Evolutionary conservation across 1,140 invertebrate species (phyloP), one percentile per base, ranked within the genome.

Genomic region (Trachelipus rathkii): DNA sequence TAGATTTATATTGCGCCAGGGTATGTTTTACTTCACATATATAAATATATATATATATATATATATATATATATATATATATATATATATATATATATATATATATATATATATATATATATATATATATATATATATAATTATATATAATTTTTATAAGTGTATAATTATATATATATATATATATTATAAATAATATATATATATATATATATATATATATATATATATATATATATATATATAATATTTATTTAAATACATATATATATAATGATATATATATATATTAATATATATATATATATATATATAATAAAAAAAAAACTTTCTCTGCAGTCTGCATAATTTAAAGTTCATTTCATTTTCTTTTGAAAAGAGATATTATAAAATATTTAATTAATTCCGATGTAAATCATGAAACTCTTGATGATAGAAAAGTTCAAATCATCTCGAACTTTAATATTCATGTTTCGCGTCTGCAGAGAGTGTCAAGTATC

Each of bases 221-320:
- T 60, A 60, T 60, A 60, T 60, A 60, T 60, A 60, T 60, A 60
- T 60, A 19, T 60, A 19, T 60, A 60, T 60, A 19, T 60, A 60
- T 60, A 60, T 60, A 60, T 60, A 60, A 60, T 60, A 60, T 60
- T 4, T 60, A 60, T 60, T 4, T 60, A 60, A 4, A 60, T 60
- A 60, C 8, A 60, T 60, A 60, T 60, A 60, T 60, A 60, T 60
- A 60, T 60, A 60, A 4, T 4, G 2, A 60, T 60, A 60, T 60
- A 60, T 60, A 60, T 60, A 60, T 60, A 60, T 60, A 60, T 60
- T 3, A 4, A 60, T 60, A 60, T 60, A 60, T 60, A 60, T 60
- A 60, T 60, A 60, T 60, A 60, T 60, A 60, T 60, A 60, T 60
- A 60, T 60, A 60, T 60, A 60, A n/a, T n/a, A n/a, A n/a, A n/a